phyloP scores from a whole-genome alignment of 2,797 vertebrate species.

The Centropyge bicolor region DNA sequence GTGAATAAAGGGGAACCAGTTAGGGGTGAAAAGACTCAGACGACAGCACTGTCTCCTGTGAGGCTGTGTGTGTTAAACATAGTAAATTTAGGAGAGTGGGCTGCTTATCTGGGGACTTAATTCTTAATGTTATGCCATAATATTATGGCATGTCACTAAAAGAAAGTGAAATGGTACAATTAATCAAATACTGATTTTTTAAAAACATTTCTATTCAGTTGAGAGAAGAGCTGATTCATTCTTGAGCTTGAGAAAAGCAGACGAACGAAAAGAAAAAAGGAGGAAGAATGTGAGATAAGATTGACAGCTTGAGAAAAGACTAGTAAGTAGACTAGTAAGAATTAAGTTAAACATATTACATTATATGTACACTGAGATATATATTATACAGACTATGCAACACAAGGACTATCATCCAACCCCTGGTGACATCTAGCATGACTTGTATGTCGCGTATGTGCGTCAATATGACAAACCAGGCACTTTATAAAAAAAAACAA shows the following conservation, averaged over 20 bases:
- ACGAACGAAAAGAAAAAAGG: background rate
- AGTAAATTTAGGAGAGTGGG: background rate
- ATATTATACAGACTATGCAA: too few species aligned
- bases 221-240: too few species aligned
- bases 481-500: background rate
- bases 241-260: background rate
- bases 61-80: background rate
- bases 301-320: background rate
- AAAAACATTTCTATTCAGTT: too few species aligned
- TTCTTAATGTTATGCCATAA: background rate
- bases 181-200: background rate
- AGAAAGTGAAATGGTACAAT: background rate
- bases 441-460: too few species aligned
- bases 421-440: background rate
- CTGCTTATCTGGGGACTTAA: background rate
- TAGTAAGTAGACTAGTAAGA: background rate
- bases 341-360: background rate
- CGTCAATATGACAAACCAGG: background rate
- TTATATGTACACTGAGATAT: background rate
- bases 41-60: background rate
- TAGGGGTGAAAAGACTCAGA: background rate
- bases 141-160: background rate
- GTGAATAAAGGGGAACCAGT: slow-evolving; percentile 8
- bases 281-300: background rate
- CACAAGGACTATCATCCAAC: background rate